Percentiles rank a stretch among this genome's conserved stretches.
Conservation (phyloP, 2,888 invertebrate species). For the Leistus spinibarbis region DNA sequence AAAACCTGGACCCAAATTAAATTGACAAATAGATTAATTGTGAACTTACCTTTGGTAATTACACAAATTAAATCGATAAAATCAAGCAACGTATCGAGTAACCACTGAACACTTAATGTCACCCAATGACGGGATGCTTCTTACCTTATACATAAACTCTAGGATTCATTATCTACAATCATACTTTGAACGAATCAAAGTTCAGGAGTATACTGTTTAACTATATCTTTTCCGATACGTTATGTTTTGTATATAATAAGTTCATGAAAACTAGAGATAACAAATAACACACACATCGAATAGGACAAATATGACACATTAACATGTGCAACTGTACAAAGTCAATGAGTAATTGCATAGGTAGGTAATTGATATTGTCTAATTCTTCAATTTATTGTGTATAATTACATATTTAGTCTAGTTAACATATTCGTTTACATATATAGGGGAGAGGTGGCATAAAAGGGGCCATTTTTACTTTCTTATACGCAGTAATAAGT, state of each 20-base stretch:
- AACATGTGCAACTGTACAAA: no score
- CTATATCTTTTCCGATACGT: neutral
- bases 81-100: neutral
- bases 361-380: no score
- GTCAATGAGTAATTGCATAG: no score
- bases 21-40: neutral
- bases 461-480: no score
- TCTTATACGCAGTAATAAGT: no score
- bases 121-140: neutral
- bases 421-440: no score
- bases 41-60: neutral
- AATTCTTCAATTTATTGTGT: no score
- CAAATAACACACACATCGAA: neutral
- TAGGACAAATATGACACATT: neutral
- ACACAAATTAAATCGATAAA: neutral
- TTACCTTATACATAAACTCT: conserved; percentile 1
- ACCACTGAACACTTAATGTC: conserved; percentile 3
- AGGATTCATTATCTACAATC: conserved; percentile 2
- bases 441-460: no score
- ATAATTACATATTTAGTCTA: no score
- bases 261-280: neutral
- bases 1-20: no score
- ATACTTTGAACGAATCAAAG: conserved; percentile 11
- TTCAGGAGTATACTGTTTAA: neutral
- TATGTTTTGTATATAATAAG: no score